A percentile compares a stretch with the other conserved stretches of the same genome.
These are phyloP conservation scores for Aplochiton taeniatus DNA, from an alignment of 2,797 vertebrate genomes.

Conservation along the genomic window DNA sequence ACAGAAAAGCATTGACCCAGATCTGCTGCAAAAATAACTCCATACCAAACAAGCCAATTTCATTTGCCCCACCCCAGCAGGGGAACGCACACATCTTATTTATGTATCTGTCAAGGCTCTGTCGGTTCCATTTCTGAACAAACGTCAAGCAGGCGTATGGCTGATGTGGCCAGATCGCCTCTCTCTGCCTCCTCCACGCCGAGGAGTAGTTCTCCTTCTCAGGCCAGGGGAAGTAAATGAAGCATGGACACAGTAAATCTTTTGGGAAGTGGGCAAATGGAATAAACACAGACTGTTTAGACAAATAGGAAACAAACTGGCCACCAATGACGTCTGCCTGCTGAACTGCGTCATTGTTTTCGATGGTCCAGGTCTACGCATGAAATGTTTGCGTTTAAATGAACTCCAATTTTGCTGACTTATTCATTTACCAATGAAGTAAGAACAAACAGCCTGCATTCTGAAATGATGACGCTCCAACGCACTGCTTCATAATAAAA, in stretches of 20 bases:
- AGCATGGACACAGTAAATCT: not conserved
- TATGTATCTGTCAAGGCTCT: conserved; percentile 24
- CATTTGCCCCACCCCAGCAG: conserved; percentile 2
- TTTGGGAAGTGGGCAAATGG: not conserved
- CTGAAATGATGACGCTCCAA: too few species aligned
- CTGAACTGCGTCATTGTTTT: too few species aligned
- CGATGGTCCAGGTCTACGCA: too few species aligned
- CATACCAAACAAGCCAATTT: conserved; percentile 17
- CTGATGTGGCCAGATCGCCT: conserved; percentile 9
- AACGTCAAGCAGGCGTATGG: conserved; percentile 10
- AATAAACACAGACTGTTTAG: not conserved
- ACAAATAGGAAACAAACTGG: not conserved
- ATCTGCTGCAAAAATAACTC: conserved; percentile 42
- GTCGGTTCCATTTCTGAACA: conserved; percentile 26
- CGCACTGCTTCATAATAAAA: too few species aligned
- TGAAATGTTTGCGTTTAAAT: too few species aligned
- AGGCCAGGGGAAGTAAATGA: not conserved
- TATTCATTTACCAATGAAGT: too few species aligned
- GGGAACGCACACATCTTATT: conserved; percentile 24
- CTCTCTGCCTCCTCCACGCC: not conserved
- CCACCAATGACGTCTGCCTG: not conserved
- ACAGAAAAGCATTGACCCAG: conserved; percentile 35
- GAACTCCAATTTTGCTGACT: too few species aligned
- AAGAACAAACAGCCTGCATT: too few species aligned
- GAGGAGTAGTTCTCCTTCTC: not conserved